Evolutionary conservation across 2,113 vertebrate species (phyloP).

Genomic region (Neolamprologus variostigma): DNA sequence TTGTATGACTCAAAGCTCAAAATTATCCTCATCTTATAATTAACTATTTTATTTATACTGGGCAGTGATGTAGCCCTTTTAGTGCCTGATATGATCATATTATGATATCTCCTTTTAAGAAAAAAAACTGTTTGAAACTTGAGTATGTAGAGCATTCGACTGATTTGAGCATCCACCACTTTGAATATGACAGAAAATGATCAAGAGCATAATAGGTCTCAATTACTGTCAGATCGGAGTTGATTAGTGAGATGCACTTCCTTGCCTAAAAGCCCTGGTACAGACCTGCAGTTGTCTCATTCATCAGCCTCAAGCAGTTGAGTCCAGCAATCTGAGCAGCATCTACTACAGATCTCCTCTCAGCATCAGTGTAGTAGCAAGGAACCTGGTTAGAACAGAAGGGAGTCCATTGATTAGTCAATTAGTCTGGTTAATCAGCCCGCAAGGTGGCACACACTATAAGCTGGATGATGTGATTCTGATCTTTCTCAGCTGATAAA

Average conservation of each 20-base stretch:
- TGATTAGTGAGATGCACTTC: not conserved
- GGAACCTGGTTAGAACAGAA: constrained; percentile 76
- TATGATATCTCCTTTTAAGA: not conserved
- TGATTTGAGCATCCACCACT: not conserved
- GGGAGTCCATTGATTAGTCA: not conserved
- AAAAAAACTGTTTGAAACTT: not conserved
- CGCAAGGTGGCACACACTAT: not conserved
- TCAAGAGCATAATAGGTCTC: not conserved
- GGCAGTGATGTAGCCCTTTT: not conserved
- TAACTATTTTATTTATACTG: not conserved
- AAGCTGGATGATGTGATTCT: not conserved
- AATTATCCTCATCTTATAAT: not conserved
- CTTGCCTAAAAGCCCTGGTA: not conserved
- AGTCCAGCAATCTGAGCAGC: constrained; percentile 97
- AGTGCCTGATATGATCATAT: not conserved
- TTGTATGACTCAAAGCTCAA: not conserved
- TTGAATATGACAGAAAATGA: not conserved
- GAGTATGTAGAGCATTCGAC: not conserved
- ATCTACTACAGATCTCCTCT: constrained; percentile 92
- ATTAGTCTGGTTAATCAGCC: not conserved
- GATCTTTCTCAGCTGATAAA: not conserved
- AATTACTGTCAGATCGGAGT: not conserved
- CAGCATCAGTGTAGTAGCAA: constrained; percentile 91
- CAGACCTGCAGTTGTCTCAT: constrained; percentile 94
- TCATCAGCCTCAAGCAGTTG: constrained; percentile 92